Evolutionary conservation across 2,888 invertebrate species (phyloP), one percentile per base, ranked within the genome.

Genomic region (Argyresthia albistria): DNA sequence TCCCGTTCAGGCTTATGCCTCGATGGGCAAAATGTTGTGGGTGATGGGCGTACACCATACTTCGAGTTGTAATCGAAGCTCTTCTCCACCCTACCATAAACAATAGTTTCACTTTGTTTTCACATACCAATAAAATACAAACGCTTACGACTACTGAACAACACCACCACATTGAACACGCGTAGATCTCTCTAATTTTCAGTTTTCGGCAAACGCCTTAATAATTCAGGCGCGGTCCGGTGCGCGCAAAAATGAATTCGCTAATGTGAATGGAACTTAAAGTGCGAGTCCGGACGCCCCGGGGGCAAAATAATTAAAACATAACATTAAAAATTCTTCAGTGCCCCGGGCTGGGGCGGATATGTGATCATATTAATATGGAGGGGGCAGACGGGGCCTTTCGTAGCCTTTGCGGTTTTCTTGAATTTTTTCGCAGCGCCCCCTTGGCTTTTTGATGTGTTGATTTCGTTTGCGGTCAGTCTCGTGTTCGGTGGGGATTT

Each of bases 221-320:
- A 76, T 75, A 75, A 75, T 76, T 72, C 69, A 83, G 54, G 54
- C 53, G 59, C 62, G 67, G 69, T 66, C 67, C 67, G 66, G 62
- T 62, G 63, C 59, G 76, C 54, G 46, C 82, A 84, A 84, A 86
- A 87, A 87, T 78, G 83, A 78, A 82, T 80, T 66, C 80, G 80
- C 86, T 86, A 83, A 87, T 84, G 86, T 81, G 84, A 82, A 86
- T 84, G 83, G 80, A 83, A 84, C 84, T 84, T 80, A 80, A 53
- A 53, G 51, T 55, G 75, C 59, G 54, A 47, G 64, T n/a, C n/a
- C n/a, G 64, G 61, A 63, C 65, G 63, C 63, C 69, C 63, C 65
- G 63, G 63, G 52, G 43, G 77, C 77, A 78, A 87, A 87, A 87
- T 87, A 87, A 87, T 87, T 87, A 84, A 87, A 82, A 81, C 81